These are phyloP conservation scores for Rhinichthys klamathensis DNA, from an alignment of 2,113 vertebrate species.

Conservation along the genomic window DNA sequence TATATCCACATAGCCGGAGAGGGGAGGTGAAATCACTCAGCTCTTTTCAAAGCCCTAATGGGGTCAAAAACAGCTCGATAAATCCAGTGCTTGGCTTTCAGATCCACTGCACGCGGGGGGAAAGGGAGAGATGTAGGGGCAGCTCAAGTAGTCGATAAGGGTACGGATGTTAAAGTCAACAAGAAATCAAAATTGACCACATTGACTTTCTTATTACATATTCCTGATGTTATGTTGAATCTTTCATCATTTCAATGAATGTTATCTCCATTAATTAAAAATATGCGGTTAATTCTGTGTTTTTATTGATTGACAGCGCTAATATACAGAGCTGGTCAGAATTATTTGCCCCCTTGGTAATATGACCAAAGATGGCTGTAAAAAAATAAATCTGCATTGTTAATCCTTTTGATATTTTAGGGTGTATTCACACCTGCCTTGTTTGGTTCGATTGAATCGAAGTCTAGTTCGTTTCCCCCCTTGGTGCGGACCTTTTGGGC, in stretches of 20 bases:
- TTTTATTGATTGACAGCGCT: too few species aligned
- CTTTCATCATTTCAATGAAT: not conserved
- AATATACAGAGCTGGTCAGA: too few species aligned
- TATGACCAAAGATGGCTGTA: too few species aligned
- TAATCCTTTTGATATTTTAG: too few species aligned
- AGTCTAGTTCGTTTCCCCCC: too few species aligned
- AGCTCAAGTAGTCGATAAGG: not conserved
- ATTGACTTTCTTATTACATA: not conserved
- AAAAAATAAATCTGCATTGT: too few species aligned
- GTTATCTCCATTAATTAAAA: not conserved
- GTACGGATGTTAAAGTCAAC: not conserved
- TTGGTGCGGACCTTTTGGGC: too few species aligned
- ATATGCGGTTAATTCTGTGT: too few species aligned
- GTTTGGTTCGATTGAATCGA: too few species aligned
- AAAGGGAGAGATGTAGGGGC: not conserved
- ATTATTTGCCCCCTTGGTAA: too few species aligned
- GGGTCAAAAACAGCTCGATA: slow-evolving; percentile 23
- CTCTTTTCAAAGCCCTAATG: slow-evolving; percentile 24
- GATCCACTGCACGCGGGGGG: not conserved
- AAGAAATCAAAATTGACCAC: not conserved
- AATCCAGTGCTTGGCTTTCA: slow-evolving; percentile 8
- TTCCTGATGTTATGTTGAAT: not conserved
- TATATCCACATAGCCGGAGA: slow-evolving; percentile 27
- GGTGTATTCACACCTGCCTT: too few species aligned
- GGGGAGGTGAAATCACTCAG: slow-evolving; percentile 26